These are phyloP conservation scores for Proterorhinus semilunaris DNA, from an alignment of 2,113 vertebrate species.

Conservation along the genomic window DNA sequence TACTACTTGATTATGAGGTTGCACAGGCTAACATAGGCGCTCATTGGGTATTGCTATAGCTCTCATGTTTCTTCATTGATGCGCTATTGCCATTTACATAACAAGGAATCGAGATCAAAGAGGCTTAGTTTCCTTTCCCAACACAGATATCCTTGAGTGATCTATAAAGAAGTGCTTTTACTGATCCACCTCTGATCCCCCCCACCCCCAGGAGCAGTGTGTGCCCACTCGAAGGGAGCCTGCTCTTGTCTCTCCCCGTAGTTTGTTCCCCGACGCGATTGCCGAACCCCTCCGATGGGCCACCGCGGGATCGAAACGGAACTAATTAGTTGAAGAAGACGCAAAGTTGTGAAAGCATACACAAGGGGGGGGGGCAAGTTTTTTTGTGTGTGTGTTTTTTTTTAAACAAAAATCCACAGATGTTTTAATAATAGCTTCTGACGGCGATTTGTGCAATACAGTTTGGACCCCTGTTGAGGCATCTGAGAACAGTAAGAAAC, in stretches of 20 bases:
- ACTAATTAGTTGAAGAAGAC: conserved; percentile 33
- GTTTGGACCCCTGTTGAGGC: conserved; percentile 1
- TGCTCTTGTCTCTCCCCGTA: not conserved
- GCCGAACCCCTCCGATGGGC: conserved; percentile 10
- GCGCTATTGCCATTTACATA: no score
- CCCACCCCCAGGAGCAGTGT: not conserved
- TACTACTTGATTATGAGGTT: no score
- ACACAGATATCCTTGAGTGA: not conserved
- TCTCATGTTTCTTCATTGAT: no score
- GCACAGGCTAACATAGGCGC: not conserved
- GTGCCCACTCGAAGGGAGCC: not conserved
- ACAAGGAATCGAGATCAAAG: not conserved
- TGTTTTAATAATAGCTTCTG: not conserved
- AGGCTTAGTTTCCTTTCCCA: not conserved
- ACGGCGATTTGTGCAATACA: conserved; percentile 11
- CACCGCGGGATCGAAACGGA: conserved; percentile 18
- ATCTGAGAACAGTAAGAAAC: not conserved
- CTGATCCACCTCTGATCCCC: not conserved
- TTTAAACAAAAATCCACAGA: not conserved
- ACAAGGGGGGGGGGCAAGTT: no score
- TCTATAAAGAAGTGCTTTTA: not conserved
- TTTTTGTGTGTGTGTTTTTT: no score
- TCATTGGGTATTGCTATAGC: not conserved
- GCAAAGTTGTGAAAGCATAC: conserved; percentile 14
- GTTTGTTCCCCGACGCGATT: not conserved